Evolutionary conservation across 1,140 invertebrate species (phyloP).

Genomic region (Drosophila nebulosa): DNA sequence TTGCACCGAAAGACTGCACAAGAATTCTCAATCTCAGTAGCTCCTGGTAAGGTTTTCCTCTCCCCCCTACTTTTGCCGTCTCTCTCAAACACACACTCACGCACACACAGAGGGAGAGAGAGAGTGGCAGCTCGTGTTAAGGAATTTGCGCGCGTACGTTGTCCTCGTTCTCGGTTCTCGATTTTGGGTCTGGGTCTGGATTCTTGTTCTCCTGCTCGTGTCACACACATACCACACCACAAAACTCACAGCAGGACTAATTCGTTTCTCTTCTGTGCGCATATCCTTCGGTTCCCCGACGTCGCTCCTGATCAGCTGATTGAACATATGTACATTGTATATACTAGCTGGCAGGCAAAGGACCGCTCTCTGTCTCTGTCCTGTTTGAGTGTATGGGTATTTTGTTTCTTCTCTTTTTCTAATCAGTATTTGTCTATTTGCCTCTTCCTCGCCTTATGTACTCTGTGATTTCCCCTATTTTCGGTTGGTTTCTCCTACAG

Average conservation of each 20-base stretch:
- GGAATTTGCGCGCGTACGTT: slow-evolving; percentile 74
- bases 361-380: slow-evolving; percentile 63
- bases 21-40: slow-evolving; percentile 54
- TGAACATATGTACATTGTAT: slow-evolving; percentile 53
- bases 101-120: background rate
- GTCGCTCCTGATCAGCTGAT: slow-evolving; percentile 58
- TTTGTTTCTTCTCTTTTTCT: slow-evolving; percentile 35
- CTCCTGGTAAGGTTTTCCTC: slow-evolving; percentile 40
- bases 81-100: slow-evolving; percentile 12
- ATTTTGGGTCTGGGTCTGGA: slow-evolving; percentile 1
- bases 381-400: slow-evolving; percentile 42
- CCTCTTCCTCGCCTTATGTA: slow-evolving; percentile 42
- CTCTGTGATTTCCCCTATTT: slow-evolving; percentile 35
- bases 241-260: slow-evolving; percentile 65
- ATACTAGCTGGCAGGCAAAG: slow-evolving; percentile 15
- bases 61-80: slow-evolving; percentile 36
- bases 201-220: slow-evolving; percentile 27
- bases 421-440: slow-evolving; percentile 57
- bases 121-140: slow-evolving; percentile 64
- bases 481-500: slow-evolving; percentile 22
- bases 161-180: slow-evolving; percentile 36
- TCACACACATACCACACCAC: slow-evolving; percentile 56
- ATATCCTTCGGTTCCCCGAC: slow-evolving; percentile 57
- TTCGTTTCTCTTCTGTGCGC: slow-evolving; percentile 52
- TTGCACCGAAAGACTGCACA: slow-evolving; percentile 37